Evolutionary conservation across 1,140 invertebrate species (phyloP), one percentile per base, ranked within the genome.

Genomic region (Drosophila funebris): DNA sequence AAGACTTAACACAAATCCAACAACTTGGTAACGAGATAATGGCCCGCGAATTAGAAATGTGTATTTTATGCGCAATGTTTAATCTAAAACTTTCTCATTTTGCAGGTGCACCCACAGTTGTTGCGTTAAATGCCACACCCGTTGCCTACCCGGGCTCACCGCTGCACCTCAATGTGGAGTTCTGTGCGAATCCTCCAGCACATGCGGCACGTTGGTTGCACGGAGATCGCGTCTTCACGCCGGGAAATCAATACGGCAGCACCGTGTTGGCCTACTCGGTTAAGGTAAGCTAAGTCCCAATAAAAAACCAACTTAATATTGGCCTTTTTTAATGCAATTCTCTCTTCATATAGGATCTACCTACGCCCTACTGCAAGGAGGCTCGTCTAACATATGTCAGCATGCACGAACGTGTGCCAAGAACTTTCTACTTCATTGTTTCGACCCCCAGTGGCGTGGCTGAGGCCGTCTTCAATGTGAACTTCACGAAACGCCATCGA

Each of bases 131-230:
- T 84, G 91, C 93, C 74, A 93, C 92, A 33, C 91, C 93, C 24
- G 92, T 93, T 2, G 93, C 93, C 18, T 92, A 93, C 60, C 92
- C 92, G n/a, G 93, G 93, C 20, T 93, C 93, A 16, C 93, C 93
- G 0, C 63, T 93, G 22, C 93, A 93, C 29, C 77, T 93, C 4
- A 92, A 92, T 6, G 93, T 93, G 70, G 93, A 93, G 85, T 93
- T 93, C 76, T 93, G 93, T 80, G 93, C 93, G 75, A 93, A 93
- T 91, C 93, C 93, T 4, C 89, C 91, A 6, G 91, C 91, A 2
- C 87, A 91, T 72, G 91, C 91, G 6, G 91, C 91, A 3, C 84
- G 91, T 62, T 92, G 91, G 91, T 43, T 92, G 31, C 91, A 92
- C 52, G 91, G 91, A 1, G 91, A 92, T 82, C 89, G 91, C 13